Evolutionary conservation across 2,888 invertebrate genomes (phyloP), one percentile per base, ranked within the genome.

Genomic region (Drosophila austrosaltans): DNA sequence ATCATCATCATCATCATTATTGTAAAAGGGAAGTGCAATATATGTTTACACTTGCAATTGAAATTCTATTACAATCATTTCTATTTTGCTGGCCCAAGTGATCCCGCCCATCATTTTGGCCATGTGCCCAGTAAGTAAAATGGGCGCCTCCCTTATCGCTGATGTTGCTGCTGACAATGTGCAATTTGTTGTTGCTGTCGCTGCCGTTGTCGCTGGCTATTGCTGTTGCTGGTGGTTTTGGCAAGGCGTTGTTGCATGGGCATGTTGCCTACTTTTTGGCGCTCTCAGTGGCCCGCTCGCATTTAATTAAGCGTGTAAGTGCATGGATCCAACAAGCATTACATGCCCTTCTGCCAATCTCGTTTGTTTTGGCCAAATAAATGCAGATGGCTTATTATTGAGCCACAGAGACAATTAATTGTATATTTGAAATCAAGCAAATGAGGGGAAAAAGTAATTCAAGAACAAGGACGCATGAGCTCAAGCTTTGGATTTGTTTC

Each of bases 21-120:
- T 0, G 48, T 48, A 25, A 48, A 53, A 16, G 48, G 79, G 78
- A 78, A 72, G 76, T 48, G 79, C 83, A 84, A 79, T 83, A 78
- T 78, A 84, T 83, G 86, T 84, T 84, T 85, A 83, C 84, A 83
- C 83, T 79, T 83, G 83, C 84, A 86, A 84, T 84, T 84, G 83
- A 82, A 86, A 83, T 86, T 86, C 77, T 83, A 82, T 85, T 83
- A 78, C 85, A 85, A 75, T 82, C 81, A 71, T 72, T 85, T 78
- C 81, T 62, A 81, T 66, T 71, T 39, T 40, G 16, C 48, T 59
- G 71, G 59, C 39, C 61, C 20, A 22, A 30, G 32, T 20, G 28
- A 28, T 10, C 25, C 53, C 16, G 16, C 32, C 58, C 68, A 57
- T 53, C 61, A 57, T 62, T 39, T 63, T 76, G 76, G 75, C 76